A percentile compares a stretch with the other conserved stretches of the same genome.
Evolutionary conservation across 2,797 vertebrate species (phyloP).

Genomic region (Betta splendens): DNA sequence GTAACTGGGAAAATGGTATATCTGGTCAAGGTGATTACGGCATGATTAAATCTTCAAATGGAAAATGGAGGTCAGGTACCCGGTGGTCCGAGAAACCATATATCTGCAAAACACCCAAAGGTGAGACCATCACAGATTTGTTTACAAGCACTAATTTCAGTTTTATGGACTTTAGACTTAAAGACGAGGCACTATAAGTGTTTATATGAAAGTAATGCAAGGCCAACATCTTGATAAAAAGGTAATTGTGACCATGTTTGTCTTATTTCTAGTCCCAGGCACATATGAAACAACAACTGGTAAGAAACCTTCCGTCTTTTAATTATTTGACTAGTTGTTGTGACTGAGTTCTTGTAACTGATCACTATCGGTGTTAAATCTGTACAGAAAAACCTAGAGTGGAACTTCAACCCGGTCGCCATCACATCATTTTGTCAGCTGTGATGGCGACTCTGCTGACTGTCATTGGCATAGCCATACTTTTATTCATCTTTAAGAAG

Average conservation of each 20-base stretch:
- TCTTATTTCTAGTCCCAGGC: slow-evolving; percentile 14
- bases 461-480: background rate
- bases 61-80: background rate
- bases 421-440: background rate
- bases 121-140: slow-evolving; percentile 44
- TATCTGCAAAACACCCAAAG: slow-evolving; percentile 63
- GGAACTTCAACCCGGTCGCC: background rate
- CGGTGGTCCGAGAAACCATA: fast-evolving
- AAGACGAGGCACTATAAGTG: too few relatives aligned
- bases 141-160: too few relatives aligned
- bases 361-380: slow-evolving; percentile 10
- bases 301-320: slow-evolving; percentile 21
- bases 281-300: background rate
- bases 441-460: background rate
- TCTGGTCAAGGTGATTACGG: fast-evolving
- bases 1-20: slow-evolving; percentile 6
- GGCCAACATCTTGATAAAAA: too few relatives aligned
- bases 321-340: background rate
- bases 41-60: background rate
- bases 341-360: background rate
- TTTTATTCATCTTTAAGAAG: slow-evolving; percentile 21
- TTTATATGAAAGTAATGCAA: too few relatives aligned
- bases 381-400: background rate
- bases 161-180: too few relatives aligned
- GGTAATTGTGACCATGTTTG: background rate